phyloP scores from a whole-genome alignment of 1,140 invertebrate species.

The Heliothis virescens region DNA sequence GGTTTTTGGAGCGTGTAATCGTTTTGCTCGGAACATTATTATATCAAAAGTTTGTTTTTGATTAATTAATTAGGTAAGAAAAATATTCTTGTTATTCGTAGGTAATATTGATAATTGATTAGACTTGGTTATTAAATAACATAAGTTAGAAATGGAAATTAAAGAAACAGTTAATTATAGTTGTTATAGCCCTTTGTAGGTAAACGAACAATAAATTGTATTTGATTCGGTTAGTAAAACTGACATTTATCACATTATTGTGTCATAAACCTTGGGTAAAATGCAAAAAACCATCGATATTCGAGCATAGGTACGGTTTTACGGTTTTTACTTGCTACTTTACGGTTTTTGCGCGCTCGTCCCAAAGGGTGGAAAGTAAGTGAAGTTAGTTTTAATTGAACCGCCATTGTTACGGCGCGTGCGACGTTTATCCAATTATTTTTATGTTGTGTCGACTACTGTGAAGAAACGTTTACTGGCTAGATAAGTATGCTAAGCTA shows the following conservation, averaged over 20 bases:
- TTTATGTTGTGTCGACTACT: constrained; percentile 27
- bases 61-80: constrained; percentile 7
- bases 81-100: neutral
- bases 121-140: neutral
- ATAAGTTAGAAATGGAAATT: neutral
- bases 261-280: constrained; percentile 19
- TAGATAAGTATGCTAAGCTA: neutral
- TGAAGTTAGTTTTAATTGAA: constrained; percentile 24
- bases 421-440: constrained; percentile 37
- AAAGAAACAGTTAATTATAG: neutral
- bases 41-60: neutral
- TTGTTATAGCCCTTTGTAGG: too few species aligned
- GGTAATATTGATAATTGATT: neutral
- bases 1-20: constrained; percentile 28
- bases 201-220: neutral
- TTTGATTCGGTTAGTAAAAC: neutral
- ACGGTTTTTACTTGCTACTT: neutral
- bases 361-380: constrained; percentile 9
- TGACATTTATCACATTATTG: neutral
- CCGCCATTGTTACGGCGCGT: constrained; percentile 31
- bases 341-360: constrained; percentile 7
- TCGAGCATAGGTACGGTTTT: constrained; percentile 6
- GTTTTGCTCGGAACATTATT: neutral
- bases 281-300: constrained; percentile 33
- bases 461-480: neutral